Base-by-base conservation (phyloP, 2,113 vertebrate species). In the Prionailurus bengalensis region DNA sequence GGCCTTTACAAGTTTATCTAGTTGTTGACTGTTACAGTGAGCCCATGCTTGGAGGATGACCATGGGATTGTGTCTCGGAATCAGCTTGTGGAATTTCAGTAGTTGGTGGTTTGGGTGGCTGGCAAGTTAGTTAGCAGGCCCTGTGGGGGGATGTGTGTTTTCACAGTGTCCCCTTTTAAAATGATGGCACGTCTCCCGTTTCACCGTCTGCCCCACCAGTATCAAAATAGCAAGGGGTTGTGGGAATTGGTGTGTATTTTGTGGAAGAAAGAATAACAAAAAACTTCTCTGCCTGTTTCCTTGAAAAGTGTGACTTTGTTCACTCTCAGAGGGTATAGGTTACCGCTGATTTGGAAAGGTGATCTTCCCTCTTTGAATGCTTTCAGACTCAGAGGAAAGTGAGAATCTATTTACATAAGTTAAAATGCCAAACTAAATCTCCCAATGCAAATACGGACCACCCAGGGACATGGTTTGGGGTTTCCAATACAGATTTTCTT, bases 221-320 rank as follows among this genome's bases (percentile, higher is more conserved):
- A 74, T 96, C 89, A 97, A 91, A 95, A 95, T 87, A 92, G 82
- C 92, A 91, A 95, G 29, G 87, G 76, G 23, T 73, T 95, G 79
- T 96, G 96, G 90, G 94, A 94, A 94, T 84, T 73, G 76, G 51
- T 96, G 61, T 89, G 45, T 84, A 92, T 95, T 97, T 97, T 97
- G 87, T 97, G 66, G 88, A 87, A 94, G 70, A 95, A 95, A 96
- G 95, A 98, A 97, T 85, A 95, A 94, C 61, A 96, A 79, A 91
- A 93, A 73, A n/a, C 45, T 71, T 91, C 74, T 96, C 48, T 84
- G 51, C 90, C 48, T 53, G 42, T 71, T 94, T 96, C 70, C 87
- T 97, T 96, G 83, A 85, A 91, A 97, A 96, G 92, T 92, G 84
- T 97, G 95, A 97, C 94, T 96, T 91, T 96, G 96, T 97, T 98